Evolutionary conservation across 2,888 invertebrate genomes (phyloP).

Genomic region (Aradus depressus): DNA sequence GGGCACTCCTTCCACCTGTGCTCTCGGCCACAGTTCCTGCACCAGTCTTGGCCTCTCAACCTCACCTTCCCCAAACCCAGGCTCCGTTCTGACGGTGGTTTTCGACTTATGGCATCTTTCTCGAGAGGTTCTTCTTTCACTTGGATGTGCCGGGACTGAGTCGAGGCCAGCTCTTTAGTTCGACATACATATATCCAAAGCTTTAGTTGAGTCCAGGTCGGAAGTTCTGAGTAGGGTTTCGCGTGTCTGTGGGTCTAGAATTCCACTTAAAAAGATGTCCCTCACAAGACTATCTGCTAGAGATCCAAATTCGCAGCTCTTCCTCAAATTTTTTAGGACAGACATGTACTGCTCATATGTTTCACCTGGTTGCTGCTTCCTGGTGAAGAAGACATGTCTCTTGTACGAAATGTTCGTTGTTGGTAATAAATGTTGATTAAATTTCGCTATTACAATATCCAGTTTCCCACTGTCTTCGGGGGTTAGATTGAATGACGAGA

Average conservation of each 20-base stretch:
- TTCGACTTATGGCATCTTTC: too few relatives aligned
- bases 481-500: constrained; percentile 2
- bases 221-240: constrained; percentile 4
- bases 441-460: not conserved
- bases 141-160: constrained; percentile 3
- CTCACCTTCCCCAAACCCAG: too few relatives aligned
- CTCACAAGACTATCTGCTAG: constrained; percentile 3
- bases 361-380: constrained; percentile 10
- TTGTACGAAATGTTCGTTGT: constrained; percentile 4
- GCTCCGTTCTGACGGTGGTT: too few relatives aligned
- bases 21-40: not conserved
- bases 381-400: constrained; percentile 5
- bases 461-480: not conserved
- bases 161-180: not conserved
- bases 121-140: not conserved
- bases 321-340: constrained; percentile 1
- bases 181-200: not conserved
- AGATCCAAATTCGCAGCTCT: not conserved
- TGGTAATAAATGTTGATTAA: constrained; percentile 3
- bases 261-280: constrained; percentile 8
- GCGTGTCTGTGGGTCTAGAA: not conserved
- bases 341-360: constrained; percentile 12
- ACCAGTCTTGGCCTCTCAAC: too few relatives aligned
- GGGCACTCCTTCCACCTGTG: constrained; percentile 9
- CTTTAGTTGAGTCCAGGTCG: not conserved